Conservation (phyloP, 37 sponge, comb jelly and placozoan genomes). For the Spongilla lacustris region DNA sequence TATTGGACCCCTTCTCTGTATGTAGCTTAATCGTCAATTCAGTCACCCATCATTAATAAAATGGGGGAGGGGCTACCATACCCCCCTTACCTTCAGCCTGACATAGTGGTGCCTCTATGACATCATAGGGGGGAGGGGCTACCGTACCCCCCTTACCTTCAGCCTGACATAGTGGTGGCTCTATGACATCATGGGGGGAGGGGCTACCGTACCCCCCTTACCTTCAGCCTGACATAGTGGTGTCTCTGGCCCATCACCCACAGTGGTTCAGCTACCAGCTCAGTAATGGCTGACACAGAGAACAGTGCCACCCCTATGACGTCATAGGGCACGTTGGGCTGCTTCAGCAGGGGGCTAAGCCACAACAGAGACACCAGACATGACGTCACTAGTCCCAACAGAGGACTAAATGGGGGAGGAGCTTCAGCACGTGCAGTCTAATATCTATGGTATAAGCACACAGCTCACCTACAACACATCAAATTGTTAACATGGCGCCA, state of each 20-base stretch:
- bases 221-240: constrained; percentile 73
- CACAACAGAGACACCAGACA: constrained; percentile 51
- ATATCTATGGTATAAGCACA: background rate
- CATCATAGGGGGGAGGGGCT: too few species aligned
- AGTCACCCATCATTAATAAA: too few species aligned
- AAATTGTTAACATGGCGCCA: constrained; percentile 78
- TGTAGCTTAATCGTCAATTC: too few species aligned
- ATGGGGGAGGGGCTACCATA: too few species aligned
- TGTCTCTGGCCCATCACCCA: constrained; percentile 67
- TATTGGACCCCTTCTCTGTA: too few species aligned
- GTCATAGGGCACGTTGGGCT: constrained; percentile 68
- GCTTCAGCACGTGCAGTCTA: background rate
- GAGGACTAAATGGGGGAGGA: constrained; percentile 4
- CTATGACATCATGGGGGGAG: too few species aligned
- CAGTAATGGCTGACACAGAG: constrained; percentile 72
- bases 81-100: too few species aligned
- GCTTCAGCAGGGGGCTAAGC: constrained; percentile 73
- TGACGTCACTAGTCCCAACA: constrained; percentile 35
- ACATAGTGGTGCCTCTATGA: too few species aligned
- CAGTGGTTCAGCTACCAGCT: constrained; percentile 86
- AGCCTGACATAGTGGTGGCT: background rate
- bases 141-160: too few species aligned
- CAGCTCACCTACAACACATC: constrained; percentile 74
- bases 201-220: too few species aligned
- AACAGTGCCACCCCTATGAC: constrained; percentile 71